phyloP scores from a whole-genome alignment of 2,113 vertebrate species.

The Prionailurus viverrinus region DNA sequence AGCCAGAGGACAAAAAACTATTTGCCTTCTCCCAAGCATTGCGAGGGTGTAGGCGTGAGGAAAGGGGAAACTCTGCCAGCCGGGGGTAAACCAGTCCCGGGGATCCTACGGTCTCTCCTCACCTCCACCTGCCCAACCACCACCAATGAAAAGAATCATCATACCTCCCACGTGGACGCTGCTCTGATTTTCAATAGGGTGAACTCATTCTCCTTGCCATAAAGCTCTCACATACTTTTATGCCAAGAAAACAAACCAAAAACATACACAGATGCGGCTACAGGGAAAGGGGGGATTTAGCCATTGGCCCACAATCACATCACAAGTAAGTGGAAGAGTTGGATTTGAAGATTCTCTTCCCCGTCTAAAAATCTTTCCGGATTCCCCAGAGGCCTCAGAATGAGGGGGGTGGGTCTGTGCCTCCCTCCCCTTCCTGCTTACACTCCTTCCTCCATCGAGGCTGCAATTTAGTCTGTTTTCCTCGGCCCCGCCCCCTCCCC shows the following conservation, averaged over 20 bases:
- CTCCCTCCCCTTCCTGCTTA: neutral
- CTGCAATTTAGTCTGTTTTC: neutral
- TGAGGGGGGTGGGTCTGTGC: neutral
- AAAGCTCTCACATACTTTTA: neutral
- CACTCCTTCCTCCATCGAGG: neutral
- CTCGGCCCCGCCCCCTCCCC: neutral
- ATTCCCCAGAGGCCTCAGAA: neutral
- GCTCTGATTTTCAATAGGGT: neutral
- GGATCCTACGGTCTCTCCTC: neutral
- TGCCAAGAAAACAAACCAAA: neutral
- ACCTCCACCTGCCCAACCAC: constrained; percentile 34
- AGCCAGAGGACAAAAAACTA: neutral
- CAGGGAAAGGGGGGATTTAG: neutral
- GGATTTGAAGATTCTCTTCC: neutral
- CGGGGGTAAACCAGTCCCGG: neutral
- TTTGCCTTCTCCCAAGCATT: neutral
- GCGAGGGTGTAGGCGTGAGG: neutral
- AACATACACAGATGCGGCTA: neutral
- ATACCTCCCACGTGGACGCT: neutral
- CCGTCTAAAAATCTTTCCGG: neutral
- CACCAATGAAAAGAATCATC: neutral
- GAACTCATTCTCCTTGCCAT: neutral
- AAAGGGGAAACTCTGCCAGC: neutral
- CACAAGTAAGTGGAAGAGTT: neutral
- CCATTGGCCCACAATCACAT: neutral